Evolutionary conservation across 1,140 invertebrate species (phyloP), one percentile per base, ranked within the genome.

Genomic region (Drosophila repleta): DNA sequence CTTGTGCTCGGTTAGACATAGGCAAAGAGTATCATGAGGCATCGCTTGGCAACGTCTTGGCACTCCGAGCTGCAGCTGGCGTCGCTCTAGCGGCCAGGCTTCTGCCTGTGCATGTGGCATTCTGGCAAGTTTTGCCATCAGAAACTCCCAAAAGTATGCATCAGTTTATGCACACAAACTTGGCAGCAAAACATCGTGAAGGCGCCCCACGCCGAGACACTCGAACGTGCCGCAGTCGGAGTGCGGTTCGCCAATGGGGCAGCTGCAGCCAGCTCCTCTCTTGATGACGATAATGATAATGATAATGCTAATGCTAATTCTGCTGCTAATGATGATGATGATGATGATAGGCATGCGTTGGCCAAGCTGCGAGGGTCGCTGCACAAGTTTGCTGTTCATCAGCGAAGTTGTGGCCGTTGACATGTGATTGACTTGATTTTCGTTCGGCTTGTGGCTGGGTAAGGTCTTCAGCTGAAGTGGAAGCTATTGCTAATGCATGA

Each of bases 141-240:
- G 69, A 69, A 74, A 71, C 62, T 77, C 69, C 81, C 77, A 77
- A 87, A 84, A 81, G 81, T 81, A 81, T 84, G 76, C 81, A 76
- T 68, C 75, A 80, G 80, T 80, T 84, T 85, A 80, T 84, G 80
- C 81, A 80, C 68, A 58, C 80, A 77, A 77, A 70, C 73, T 74
- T 76, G 57, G 39, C 62, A 60, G 72, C 61, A 29, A 71, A 75
- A 72, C 62, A 63, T 66, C 35, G 62, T 49, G 60, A 58, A 39
- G 55, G 62, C 69, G 63, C 18, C 62, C 15, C 35, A 69, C 18
- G 29, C 17, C 39, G 13, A 0, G 18, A 46, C 45, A n/a, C 10
- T 65, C 37, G 6, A 39, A 60, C 7, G 45, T 39, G 10, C 20
- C 45, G 21, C 11, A 24, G 10, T 46, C 18, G 21, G 7, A 2